Base-by-base conservation (phyloP, 2,888 invertebrate genomes). In the Melanchra persicariae region DNA sequence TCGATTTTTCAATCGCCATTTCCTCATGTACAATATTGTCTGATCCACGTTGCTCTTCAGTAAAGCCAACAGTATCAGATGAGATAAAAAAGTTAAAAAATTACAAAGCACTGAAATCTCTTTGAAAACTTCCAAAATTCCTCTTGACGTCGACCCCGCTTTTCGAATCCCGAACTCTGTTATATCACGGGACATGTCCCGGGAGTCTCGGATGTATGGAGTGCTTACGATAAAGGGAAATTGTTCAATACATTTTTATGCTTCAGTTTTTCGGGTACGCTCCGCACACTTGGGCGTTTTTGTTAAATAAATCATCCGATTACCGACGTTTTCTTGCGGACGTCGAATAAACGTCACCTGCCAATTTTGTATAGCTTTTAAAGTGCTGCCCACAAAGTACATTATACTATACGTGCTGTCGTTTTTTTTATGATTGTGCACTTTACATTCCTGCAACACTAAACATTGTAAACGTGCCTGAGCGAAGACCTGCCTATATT, bases 191-290 rank as follows among this genome's bases (percentile, higher is more conserved):
- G 30, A 81, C 37, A 22, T 63, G 54, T 78, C 65, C 75, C 52
- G n/a, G 10, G 40, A 54, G n/a, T 15, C 47, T 49, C 43, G n/a
- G 58, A 74, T 54, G 54, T 58, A 65, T 81, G 81, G 80, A 74
- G 74, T 70, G 73, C 72, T 74, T 80, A 78, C 74, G 61, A 69
- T 69, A 77, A 77, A 74, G 45, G 52, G 43, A 81, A 81, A 81
- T 62, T 72, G 81, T 80, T 80, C 85, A 74, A 84, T 82, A 85
- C 83, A 83, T 77, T 87, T 87, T 87, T 85, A 85, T 83, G 79
- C 70, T 58, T 73, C 66, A 71, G 70, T 81, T 85, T 85, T 85
- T 83, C 71, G 61, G 61, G 58, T 58, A 30, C 51, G 66, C 80
- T 65, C 80, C 77, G 83, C 74, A 85, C 69, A 63, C 64, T 79